Evolutionary conservation across 2,797 vertebrate genomes (phyloP).

Genomic region (Scleropages formosus): DNA sequence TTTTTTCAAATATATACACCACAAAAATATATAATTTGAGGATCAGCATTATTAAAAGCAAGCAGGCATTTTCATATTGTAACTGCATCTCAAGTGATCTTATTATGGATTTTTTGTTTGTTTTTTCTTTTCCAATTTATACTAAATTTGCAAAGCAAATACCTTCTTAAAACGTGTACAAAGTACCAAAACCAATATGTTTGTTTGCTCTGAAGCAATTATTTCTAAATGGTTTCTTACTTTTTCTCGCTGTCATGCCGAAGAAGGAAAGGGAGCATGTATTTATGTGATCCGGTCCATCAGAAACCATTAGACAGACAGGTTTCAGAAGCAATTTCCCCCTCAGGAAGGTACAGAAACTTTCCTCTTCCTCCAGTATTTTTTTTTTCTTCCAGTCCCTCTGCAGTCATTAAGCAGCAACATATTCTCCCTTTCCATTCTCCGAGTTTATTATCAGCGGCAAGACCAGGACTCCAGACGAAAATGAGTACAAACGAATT

Average conservation of each 20-base stretch:
- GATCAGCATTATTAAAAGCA: background rate
- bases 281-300: background rate
- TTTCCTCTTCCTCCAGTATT: slow-evolving; percentile 18
- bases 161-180: background rate
- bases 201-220: background rate
- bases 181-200: background rate
- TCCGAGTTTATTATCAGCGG: slow-evolving; percentile 30
- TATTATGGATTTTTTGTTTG: background rate
- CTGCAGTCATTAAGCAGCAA: slow-evolving; percentile 21
- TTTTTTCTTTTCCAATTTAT: slow-evolving; percentile 1
- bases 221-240: background rate
- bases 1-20: slow-evolving; percentile 1
- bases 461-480: slow-evolving; percentile 18
- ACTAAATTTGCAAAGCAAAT: background rate
- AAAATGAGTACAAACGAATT: slow-evolving; percentile 40
- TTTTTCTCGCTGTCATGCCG: background rate
- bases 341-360: background rate
- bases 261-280: background rate
- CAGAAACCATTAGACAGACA: slow-evolving; percentile 1
- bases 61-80: background rate
- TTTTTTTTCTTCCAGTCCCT: slow-evolving; percentile 5
- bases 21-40: background rate
- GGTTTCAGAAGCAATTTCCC: slow-evolving; percentile 18
- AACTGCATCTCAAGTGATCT: background rate
- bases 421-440: slow-evolving; percentile 26